phyloP scores from a whole-genome alignment of 2,113 vertebrate genomes.

The Oriolus oriolus region DNA sequence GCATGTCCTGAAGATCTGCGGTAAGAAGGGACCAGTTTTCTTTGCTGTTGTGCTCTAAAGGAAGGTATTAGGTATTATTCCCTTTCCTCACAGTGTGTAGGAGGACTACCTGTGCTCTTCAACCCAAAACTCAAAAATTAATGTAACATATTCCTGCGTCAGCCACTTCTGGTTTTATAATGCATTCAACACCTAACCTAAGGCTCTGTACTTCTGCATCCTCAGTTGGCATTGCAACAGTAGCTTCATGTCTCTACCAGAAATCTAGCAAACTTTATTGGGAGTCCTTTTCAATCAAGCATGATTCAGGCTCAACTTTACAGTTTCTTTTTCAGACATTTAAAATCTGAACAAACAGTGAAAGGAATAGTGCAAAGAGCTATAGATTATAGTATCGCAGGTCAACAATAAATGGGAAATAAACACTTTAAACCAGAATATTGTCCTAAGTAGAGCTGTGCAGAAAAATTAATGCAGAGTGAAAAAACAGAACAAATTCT shows the following conservation, averaged over 20 bases:
- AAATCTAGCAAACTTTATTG: neutral
- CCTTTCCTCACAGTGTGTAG: rapidly evolving
- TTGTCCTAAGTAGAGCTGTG: neutral
- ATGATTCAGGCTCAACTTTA: neutral
- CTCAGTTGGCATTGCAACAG: neutral
- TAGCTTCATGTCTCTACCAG: neutral
- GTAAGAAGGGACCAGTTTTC: neutral
- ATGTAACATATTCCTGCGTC: neutral
- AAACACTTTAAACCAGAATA: neutral
- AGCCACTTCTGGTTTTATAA: neutral
- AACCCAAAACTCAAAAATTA: neutral
- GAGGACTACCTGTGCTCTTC: neutral
- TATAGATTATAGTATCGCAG: neutral
- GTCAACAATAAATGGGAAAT: neutral
- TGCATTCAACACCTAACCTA: neutral
- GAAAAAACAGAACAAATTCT: neutral
- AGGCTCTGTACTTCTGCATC: neutral
- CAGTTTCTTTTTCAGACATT: neutral
- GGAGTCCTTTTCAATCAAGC: neutral
- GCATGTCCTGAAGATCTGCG: neutral
- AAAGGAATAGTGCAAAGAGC: neutral
- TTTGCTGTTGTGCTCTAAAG: neutral
- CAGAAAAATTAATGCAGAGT: neutral
- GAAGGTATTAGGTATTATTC: neutral
- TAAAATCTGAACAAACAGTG: neutral